Evolutionary conservation across 2,113 vertebrate genomes (phyloP).

Genomic region (Aplodontia rufa): DNA sequence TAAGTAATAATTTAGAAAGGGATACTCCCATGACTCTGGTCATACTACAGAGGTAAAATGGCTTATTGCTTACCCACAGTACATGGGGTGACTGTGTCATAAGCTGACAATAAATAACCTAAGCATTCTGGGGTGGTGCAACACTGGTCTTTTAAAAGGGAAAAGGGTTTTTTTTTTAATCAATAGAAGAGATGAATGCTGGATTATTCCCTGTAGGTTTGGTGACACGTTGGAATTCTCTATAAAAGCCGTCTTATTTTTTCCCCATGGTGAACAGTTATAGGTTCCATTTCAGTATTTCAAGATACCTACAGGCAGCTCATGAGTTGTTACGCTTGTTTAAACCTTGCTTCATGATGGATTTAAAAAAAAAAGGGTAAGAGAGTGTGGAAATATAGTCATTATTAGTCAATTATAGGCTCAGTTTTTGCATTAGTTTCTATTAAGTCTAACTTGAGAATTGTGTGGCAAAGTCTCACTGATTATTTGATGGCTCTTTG

Average conservation of each 20-base stretch:
- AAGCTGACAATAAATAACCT: neutral
- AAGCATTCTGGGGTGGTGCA: neutral
- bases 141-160: slow-evolving; percentile 49
- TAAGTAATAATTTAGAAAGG: slow-evolving; percentile 51
- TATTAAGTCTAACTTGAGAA: slow-evolving; percentile 15
- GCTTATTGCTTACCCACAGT: slow-evolving; percentile 25
- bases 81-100: slow-evolving; percentile 34
- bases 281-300: slow-evolving; percentile 63
- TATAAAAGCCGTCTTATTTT: slow-evolving; percentile 69
- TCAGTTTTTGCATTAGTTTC: slow-evolving; percentile 42
- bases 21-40: slow-evolving; percentile 13
- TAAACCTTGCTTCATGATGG: slow-evolving; percentile 37
- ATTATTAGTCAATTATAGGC: slow-evolving; percentile 61
- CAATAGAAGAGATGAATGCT: slow-evolving; percentile 43
- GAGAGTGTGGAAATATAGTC: neutral
- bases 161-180: slow-evolving; percentile 45
- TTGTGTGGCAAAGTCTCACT: slow-evolving; percentile 9
- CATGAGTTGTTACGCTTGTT: slow-evolving; percentile 45
- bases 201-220: slow-evolving; percentile 57
- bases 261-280: slow-evolving; percentile 65
- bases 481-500: neutral
- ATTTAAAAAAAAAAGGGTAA: neutral
- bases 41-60: neutral
- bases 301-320: slow-evolving; percentile 70
- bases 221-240: neutral